These are phyloP conservation scores for Lutraria rhynchaena DNA, from an alignment of 1,140 invertebrate species.

Conservation along the genomic window DNA sequence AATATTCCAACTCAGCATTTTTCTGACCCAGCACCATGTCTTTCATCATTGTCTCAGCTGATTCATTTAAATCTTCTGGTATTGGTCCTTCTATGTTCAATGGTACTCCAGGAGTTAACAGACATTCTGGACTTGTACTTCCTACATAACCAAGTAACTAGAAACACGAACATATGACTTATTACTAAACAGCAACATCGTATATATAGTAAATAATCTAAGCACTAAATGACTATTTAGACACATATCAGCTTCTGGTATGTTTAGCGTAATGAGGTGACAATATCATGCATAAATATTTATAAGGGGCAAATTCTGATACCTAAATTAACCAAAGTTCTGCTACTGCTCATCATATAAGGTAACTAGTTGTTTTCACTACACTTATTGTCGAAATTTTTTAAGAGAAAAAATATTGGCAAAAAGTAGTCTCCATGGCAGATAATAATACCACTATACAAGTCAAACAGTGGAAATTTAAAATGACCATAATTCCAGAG, in stretches of 20 bases:
- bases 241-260: too few species aligned
- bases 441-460: too few species aligned
- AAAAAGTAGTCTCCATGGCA: not conserved
- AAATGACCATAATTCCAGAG: too few species aligned
- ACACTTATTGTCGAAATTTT: not conserved
- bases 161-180: too few species aligned
- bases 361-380: not conserved
- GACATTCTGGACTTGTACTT: constrained; percentile 95
- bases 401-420: not conserved
- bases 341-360: not conserved
- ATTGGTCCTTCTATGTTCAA: constrained; percentile 79
- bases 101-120: constrained; percentile 80
- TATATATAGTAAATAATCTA: too few species aligned
- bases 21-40: constrained; percentile 77
- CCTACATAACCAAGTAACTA: constrained; percentile 95
- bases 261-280: too few species aligned
- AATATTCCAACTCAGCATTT: constrained; percentile 70
- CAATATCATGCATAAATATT: not conserved
- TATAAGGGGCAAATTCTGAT: too few species aligned
- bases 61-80: constrained; percentile 77
- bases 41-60: constrained; percentile 77
- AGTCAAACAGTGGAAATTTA: too few species aligned
- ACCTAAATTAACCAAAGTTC: too few species aligned
- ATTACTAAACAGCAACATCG: too few species aligned
- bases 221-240: too few species aligned